Evolutionary conservation across 2,113 vertebrate species (phyloP).

Genomic region (Mesitornis unicolor): DNA sequence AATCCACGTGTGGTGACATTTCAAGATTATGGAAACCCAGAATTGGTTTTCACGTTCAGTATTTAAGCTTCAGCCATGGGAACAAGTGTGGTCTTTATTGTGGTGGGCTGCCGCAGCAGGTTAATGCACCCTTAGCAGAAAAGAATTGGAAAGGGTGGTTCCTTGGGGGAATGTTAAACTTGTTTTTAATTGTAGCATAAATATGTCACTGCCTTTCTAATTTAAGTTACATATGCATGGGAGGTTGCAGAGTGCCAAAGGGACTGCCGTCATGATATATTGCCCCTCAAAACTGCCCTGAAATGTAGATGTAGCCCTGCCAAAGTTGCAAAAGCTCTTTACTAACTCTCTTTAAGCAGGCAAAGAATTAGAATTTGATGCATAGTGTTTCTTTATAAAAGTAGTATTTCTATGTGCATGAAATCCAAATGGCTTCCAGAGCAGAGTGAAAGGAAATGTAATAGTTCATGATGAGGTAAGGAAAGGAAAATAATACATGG

Average conservation of each 20-base stretch:
- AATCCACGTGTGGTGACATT: constrained; percentile 28
- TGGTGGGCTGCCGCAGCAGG: not conserved
- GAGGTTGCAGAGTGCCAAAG: constrained; percentile 33
- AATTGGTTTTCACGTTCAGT: not conserved
- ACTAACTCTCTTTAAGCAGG: not conserved
- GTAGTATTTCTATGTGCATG: not conserved
- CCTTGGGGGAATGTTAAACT: constrained; percentile 49
- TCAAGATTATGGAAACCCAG: constrained; percentile 43
- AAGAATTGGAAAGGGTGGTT: constrained; percentile 49
- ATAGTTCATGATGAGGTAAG: not conserved
- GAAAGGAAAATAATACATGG: not conserved
- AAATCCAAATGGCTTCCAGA: constrained; percentile 25
- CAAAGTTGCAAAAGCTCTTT: constrained; percentile 22
- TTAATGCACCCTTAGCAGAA: constrained; percentile 49
- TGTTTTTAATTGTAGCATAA: constrained; percentile 73
- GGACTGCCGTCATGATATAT: not conserved
- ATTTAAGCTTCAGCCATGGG: not conserved
- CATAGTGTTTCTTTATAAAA: constrained; percentile 2
- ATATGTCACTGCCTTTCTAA: constrained; percentile 61
- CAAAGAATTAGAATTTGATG: constrained; percentile 37
- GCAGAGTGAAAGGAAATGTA: constrained; percentile 7
- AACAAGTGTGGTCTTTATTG: constrained; percentile 9
- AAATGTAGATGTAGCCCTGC: not conserved
- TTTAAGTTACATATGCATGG: constrained; percentile 25
- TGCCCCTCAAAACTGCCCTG: constrained; percentile 20